Evolutionary conservation across 2,113 vertebrate species (phyloP).

Genomic region (Chloroceryle aenea): DNA sequence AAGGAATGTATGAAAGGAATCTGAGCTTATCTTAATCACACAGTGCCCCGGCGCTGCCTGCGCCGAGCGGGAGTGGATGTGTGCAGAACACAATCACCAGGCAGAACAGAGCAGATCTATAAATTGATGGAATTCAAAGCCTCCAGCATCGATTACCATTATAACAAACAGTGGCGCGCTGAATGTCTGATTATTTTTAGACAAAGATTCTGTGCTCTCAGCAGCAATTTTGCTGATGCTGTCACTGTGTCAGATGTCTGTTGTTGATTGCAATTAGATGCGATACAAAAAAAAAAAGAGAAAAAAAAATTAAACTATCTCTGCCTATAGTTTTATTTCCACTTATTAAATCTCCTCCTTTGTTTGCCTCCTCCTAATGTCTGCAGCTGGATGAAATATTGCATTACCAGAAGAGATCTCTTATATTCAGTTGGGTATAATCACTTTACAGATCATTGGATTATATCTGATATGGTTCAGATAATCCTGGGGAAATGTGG

Average conservation of each 20-base stretch:
- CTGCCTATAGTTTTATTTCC: slow-evolving; percentile 85
- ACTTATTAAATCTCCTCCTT: slow-evolving; percentile 84
- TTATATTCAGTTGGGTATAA: slow-evolving; percentile 62
- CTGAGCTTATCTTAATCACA: slow-evolving; percentile 93
- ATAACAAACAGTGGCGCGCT: slow-evolving; percentile 98
- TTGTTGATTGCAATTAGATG: slow-evolving; percentile 99
- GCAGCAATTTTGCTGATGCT: slow-evolving; percentile 99
- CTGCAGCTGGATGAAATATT: slow-evolving; percentile 79
- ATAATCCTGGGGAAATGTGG: slow-evolving; percentile 58
- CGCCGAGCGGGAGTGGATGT: slow-evolving; percentile 70
- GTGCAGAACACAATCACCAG: slow-evolving; percentile 89
- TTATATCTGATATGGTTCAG: slow-evolving; percentile 55
- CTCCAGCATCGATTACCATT: slow-evolving; percentile 99
- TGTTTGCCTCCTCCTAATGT: slow-evolving; percentile 78
- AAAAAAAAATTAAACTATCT: slow-evolving; percentile 88
- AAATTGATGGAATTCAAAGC: slow-evolving; percentile 99
- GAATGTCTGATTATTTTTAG: slow-evolving; percentile 99
- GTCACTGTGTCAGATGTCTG: slow-evolving; percentile 98
- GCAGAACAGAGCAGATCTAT: slow-evolving; percentile 99
- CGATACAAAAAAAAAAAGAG: slow-evolving; percentile 89
- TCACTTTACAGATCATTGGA: slow-evolving; percentile 60
- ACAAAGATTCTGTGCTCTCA: slow-evolving; percentile 99
- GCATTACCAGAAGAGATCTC: slow-evolving; percentile 71
- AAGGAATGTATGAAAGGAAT: slow-evolving; percentile 92
- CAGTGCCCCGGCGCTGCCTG: slow-evolving; percentile 74